Evolutionary conservation across 2,888 invertebrate species (phyloP), one percentile per base, ranked within the genome.

Genomic region (Pyrgus malvae): DNA sequence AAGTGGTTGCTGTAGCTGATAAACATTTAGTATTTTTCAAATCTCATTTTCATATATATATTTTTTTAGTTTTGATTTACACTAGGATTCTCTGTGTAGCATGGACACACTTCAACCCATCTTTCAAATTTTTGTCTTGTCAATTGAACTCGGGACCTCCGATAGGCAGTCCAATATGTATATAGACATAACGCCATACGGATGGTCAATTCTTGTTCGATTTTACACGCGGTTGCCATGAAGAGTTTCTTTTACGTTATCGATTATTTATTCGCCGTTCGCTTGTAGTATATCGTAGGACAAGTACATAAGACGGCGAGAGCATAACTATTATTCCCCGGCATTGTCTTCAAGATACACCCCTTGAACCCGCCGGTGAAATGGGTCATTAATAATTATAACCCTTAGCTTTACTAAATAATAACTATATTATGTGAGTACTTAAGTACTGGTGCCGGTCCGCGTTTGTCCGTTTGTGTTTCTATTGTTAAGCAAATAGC

Each of bases 301-400:
- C 49, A 14, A 5, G 40, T 1, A 6, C 31, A 12, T 11, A 41
- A 29, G 1, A 29, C 16, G 2, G 41, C 50, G 41, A 31, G 50
- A 41, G 23, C 33, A 41, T 42, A 42, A 50, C 50, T 50, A 50
- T 50, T 50, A 50, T 42, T 33, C 50, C 17, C 41, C n/a, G 35
- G 50, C 33, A 50, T 50, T 50, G 50, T 50, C 50, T 42, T 50
- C 42, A 33, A 50, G 50, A 51, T 25, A 37, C 45, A 33, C 31
- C 51, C 44, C 51, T 51, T 44, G 51, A 37, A 51, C 44, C 31
- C 44, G 9, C 42, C 48, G 37, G 51, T 33, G 44, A 37, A 51
- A 44, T 44, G 44, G 51, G 37, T 51, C 51, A 51, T 44, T 51
- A 51, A 51, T 51, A 51, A 51, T 44, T 51, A 51, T 44, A 42